Conservation (phyloP, 2,113 vertebrate species). For the Pontoporia blainvillei region DNA sequence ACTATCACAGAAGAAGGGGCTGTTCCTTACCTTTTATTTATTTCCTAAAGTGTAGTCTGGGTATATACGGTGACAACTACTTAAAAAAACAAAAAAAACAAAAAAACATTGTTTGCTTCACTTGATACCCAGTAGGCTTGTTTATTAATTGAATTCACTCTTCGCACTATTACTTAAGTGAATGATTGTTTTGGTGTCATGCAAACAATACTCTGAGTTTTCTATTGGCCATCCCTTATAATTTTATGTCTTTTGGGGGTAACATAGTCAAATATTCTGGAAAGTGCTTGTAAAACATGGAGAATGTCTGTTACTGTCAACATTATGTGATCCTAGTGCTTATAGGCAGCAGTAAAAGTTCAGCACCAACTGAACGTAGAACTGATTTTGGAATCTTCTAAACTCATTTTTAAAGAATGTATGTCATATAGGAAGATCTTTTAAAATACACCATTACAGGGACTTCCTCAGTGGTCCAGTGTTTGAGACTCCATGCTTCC, state of each 20-base stretch:
- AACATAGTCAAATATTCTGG: neutral
- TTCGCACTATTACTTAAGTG: neutral
- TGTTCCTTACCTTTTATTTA: neutral
- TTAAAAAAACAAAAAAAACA: neutral
- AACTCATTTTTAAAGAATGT: constrained; percentile 3
- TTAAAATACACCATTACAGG: neutral
- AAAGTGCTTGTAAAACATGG: neutral
- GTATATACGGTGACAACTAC: neutral
- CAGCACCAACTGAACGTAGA: neutral
- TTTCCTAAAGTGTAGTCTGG: neutral
- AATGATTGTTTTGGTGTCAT: neutral
- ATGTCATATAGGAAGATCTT: constrained; percentile 1
- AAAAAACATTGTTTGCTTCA: neutral
- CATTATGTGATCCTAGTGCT: neutral
- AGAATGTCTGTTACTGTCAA: neutral
- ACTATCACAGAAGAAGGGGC: neutral
- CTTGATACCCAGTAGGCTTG: neutral
- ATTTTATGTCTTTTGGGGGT: neutral
- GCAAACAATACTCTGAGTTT: neutral
- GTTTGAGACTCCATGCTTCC: neutral
- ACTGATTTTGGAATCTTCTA: constrained; percentile 7
- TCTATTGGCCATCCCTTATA: neutral
- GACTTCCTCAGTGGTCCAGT: neutral
- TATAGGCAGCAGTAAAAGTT: neutral
- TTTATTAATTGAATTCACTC: neutral